Evolutionary conservation across 2,797 vertebrate species (phyloP), one percentile per base, ranked within the genome.

Genomic region (Danio jaintianensis): DNA sequence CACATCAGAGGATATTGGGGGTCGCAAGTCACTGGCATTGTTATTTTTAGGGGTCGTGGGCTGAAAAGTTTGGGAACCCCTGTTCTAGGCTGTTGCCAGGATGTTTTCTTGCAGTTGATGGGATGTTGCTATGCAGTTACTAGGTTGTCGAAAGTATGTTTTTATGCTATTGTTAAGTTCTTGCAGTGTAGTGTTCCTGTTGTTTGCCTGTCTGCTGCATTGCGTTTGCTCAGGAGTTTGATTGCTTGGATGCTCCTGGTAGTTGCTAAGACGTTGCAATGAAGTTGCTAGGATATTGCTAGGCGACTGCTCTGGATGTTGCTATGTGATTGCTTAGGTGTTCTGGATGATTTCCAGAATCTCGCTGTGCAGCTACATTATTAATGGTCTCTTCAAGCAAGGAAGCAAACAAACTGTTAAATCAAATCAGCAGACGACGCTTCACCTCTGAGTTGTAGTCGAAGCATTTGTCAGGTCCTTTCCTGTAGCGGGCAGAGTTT

Each of bases 381-480:
- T 29, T 29, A 29, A 29, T 29, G 29, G 29, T 29, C 29, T 29
- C 29, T 29, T 29, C 3, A 29, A 29, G 29, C 29, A 29, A 29
- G 29, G 29, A 29, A 29, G 29, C 29, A 29, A 29, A 67, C 43
- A 67, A 22, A 48, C 20, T 29, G 29, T 53, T 52, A 52, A n/a
- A 40, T 70, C 2, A 8, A 4, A 53, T 29, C 4, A 72, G 45
- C n/a, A 42, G 69, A 42, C 6, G 18, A 2, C 0, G 11, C 75
- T 91, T 48, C 91, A 99, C 98, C 94, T 96, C 95, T 87, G 92
- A 91, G 91, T 96, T 98, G 92, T 98, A 99, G 93, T 99, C 98
- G 78, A 98, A 99, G 94, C 98, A 99, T 93, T 96, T 95, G 70
- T 95, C 93, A 1, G 97, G 97, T 71, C 97, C 97, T 95, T 96